A percentile compares a stretch with the other conserved stretches of the same genome.
Evolutionary conservation across 2,113 vertebrate species (phyloP).

Genomic region (Heterochromis multidens): DNA sequence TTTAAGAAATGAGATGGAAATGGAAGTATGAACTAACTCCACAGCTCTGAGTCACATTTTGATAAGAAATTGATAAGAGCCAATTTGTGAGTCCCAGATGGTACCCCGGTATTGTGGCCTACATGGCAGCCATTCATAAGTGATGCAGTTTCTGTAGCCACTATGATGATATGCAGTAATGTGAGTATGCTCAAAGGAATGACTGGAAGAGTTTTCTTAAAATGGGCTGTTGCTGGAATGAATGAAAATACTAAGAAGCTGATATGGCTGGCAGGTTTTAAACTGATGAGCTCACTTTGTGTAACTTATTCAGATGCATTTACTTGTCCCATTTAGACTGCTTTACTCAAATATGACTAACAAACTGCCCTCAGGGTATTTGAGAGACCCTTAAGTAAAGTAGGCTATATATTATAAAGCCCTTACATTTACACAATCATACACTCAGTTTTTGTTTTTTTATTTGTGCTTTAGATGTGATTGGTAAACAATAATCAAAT

Average conservation of each 20-base stretch:
- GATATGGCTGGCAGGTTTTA: background rate
- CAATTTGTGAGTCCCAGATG: constrained; percentile 34
- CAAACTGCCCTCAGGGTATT: background rate
- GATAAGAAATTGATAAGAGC: constrained; percentile 32
- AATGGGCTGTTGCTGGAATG: background rate
- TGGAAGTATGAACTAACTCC: background rate
- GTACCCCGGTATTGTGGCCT: background rate
- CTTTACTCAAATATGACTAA: background rate
- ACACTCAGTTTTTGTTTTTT: no score
- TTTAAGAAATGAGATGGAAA: background rate
- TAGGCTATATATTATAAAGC: background rate
- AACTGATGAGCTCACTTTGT: background rate
- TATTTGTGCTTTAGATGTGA: no score
- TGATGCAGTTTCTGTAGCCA: background rate
- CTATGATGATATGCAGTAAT: background rate
- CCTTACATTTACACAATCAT: no score
- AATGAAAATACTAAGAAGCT: background rate
- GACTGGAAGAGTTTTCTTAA: background rate
- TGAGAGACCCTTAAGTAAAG: background rate
- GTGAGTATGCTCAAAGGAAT: background rate
- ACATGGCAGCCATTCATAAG: constrained; percentile 19
- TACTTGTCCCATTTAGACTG: background rate
- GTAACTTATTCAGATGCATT: background rate
- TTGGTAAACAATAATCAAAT: no score
- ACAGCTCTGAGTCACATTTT: background rate